Conservation (phyloP, 2,797 vertebrate species). For the Mormyrops boulengeri region DNA sequence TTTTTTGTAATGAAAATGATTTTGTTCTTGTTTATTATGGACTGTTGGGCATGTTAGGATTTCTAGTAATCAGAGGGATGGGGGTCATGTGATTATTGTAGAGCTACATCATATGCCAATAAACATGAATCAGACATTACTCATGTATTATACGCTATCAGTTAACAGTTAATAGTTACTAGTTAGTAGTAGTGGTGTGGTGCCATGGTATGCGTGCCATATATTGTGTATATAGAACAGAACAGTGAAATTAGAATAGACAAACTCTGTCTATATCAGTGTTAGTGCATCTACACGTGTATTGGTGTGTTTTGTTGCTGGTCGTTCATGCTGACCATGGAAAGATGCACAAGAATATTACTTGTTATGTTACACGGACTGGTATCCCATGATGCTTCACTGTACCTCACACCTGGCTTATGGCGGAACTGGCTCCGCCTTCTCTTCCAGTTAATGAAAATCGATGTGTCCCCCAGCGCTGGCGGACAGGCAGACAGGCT, state of each 20-base stretch:
- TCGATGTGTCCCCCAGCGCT: background rate
- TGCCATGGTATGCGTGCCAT: background rate
- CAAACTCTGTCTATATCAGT: background rate
- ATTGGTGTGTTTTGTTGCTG: background rate
- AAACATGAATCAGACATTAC: background rate
- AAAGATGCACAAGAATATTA: background rate
- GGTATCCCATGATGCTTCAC: background rate
- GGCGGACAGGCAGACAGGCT: background rate
- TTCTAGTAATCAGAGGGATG: background rate
- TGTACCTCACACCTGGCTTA: background rate
- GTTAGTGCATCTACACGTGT: background rate
- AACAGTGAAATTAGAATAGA: background rate
- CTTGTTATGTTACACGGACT: background rate
- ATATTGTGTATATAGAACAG: background rate
- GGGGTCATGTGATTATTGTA: background rate
- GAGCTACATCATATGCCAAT: background rate
- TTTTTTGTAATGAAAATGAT: background rate
- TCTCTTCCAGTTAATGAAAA: background rate
- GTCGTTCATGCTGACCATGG: background rate
- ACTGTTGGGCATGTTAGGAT: background rate
- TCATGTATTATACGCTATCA: background rate
- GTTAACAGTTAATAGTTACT: background rate
- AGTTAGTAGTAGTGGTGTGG: background rate
- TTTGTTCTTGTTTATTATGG: background rate
- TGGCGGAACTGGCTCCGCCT: background rate